These are phyloP conservation scores for Meandrusa payeni DNA, from an alignment of 2,888 invertebrate genomes.

Conservation along the genomic window DNA sequence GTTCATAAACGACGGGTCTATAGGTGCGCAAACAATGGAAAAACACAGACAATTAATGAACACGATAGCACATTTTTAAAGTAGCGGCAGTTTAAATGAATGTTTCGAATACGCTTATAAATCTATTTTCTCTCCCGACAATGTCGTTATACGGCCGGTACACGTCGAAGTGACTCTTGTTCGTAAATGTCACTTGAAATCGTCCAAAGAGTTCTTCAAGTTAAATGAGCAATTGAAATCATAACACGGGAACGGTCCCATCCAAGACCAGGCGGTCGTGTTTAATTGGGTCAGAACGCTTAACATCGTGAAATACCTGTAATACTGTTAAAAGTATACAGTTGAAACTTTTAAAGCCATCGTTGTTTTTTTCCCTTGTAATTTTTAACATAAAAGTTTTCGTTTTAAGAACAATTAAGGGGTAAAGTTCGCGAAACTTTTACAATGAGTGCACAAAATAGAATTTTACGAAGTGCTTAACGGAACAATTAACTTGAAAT, in stretches of 20 bases:
- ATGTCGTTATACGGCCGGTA: conserved; percentile 7
- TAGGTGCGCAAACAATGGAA: no score
- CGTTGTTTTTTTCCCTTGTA: not conserved
- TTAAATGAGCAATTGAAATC: conserved; percentile 26
- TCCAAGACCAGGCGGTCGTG: conserved; percentile 19
- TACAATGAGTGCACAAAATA: no score
- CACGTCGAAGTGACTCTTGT: conserved; percentile 12
- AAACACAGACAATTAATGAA: no score
- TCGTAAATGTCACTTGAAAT: conserved; percentile 19
- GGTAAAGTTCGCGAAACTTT: not conserved
- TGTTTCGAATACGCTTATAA: conserved; percentile 1
- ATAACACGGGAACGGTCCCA: conserved; percentile 21
- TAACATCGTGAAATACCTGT: conserved; percentile 19
- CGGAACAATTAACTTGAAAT: no score
- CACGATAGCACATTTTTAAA: no score
- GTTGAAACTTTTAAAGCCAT: conserved; percentile 18
- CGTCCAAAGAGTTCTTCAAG: conserved; percentile 20
- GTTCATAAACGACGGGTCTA: no score
- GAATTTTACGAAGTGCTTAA: no score
- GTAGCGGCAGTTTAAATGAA: conserved; percentile 3
- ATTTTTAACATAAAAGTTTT: conserved; percentile 6
- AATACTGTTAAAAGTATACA: conserved; percentile 18
- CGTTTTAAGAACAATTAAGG: conserved; percentile 6
- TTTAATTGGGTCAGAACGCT: conserved; percentile 25
- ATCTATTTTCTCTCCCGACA: not conserved